These are phyloP conservation scores for Byasa hedistus DNA, from an alignment of 2,888 invertebrate genomes.

Conservation along the genomic window DNA sequence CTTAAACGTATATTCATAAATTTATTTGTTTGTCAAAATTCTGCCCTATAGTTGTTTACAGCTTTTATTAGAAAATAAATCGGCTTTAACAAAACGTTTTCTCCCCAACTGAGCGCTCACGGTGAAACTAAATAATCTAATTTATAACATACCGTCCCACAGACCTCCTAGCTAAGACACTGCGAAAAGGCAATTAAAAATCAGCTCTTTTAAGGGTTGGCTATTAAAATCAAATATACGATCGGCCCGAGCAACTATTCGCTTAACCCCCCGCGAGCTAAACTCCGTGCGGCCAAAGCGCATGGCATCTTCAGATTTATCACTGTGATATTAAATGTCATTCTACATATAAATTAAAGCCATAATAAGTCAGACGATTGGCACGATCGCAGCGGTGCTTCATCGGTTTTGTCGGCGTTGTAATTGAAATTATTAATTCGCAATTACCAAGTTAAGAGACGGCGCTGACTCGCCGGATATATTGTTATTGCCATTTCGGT, in stretches of 20 bases:
- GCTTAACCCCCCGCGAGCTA: conserved; percentile 64
- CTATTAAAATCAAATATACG: conserved; percentile 66
- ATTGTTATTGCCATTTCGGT: conserved; percentile 33
- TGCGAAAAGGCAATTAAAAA: conserved; percentile 70
- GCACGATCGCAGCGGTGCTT: conserved; percentile 45
- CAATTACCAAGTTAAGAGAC: conserved; percentile 42
- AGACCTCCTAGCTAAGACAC: conserved; percentile 64
- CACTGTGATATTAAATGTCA: conserved; percentile 64
- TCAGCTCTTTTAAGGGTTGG: conserved; percentile 65
- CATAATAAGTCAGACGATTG: conserved; percentile 51
- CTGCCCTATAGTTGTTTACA: background rate
- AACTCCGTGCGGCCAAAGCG: conserved; percentile 39
- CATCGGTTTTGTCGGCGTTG: conserved; percentile 46
- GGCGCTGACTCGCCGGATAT: conserved; percentile 34
- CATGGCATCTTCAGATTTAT: conserved; percentile 58
- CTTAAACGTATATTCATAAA: background rate
- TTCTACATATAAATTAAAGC: conserved; percentile 62
- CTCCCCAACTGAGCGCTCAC: conserved; percentile 31
- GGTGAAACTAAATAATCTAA: conserved; percentile 40
- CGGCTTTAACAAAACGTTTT: conserved; percentile 16
- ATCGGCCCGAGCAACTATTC: conserved; percentile 50
- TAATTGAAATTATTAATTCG: conserved; percentile 56
- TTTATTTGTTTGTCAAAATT: background rate
- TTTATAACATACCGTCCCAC: conserved; percentile 43
- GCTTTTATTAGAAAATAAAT: background rate